Evolutionary conservation across 92 coral and sea anemone species (phyloP).

Genomic region (Epizoanthus scotinus): DNA sequence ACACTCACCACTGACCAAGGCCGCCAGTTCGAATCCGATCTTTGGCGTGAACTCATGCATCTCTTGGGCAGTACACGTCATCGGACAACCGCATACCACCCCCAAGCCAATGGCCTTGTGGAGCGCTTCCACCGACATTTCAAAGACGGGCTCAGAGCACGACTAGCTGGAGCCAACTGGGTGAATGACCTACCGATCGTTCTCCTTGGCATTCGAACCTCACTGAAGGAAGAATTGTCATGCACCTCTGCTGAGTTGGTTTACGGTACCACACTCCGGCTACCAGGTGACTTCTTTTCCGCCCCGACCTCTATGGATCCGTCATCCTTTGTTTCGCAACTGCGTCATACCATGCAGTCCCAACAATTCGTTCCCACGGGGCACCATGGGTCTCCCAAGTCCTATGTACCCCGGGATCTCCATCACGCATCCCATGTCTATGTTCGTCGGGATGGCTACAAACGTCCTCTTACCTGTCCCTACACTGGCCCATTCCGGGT

Average conservation of each 20-base stretch:
- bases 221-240: conserved; percentile 49
- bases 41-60: conserved; percentile 48
- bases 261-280: conserved; percentile 51
- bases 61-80: conserved; percentile 50
- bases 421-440: too few species aligned
- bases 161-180: conserved; percentile 31
- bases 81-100: too few species aligned
- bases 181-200: conserved; percentile 44
- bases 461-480: too few species aligned
- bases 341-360: conserved; percentile 27
- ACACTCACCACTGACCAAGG: conserved; percentile 47
- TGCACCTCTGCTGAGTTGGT: conserved; percentile 47
- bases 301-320: too few species aligned
- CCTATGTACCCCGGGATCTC: conserved; percentile 28
- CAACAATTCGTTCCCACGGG: conserved; percentile 17
- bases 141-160: conserved; percentile 46
- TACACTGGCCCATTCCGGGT: too few species aligned
- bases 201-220: conserved; percentile 47
- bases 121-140: too few species aligned
- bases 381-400: conserved; percentile 19
- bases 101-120: too few species aligned
- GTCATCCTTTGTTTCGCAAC: too few species aligned
- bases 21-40: conserved; percentile 47
- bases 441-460: too few species aligned
- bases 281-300: conserved; percentile 55